A percentile compares a stretch with the other conserved stretches of the same genome.
Conservation (phyloP, 2,888 invertebrate species). For the Nomada flava region DNA sequence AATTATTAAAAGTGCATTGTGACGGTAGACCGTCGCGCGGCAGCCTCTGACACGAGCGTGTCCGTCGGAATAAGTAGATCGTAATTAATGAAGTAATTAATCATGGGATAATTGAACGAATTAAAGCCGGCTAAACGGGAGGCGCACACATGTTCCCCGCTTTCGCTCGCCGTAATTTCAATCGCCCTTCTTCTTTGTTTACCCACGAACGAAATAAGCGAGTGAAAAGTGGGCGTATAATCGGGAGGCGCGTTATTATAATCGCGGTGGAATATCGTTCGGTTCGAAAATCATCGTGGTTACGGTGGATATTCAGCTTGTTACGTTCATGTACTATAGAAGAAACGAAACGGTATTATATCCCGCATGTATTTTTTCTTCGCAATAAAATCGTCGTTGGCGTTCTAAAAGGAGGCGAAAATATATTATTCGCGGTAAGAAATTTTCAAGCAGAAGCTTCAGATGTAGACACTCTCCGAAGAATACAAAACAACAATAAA, state of each 20-base stretch:
- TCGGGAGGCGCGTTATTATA: conserved; percentile 24
- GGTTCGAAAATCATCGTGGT: not conserved
- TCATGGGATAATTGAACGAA: conserved; percentile 63
- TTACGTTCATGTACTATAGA: no score
- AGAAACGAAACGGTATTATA: no score
- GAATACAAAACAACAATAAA: not conserved
- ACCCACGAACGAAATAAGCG: conserved; percentile 19
- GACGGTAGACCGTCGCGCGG: conserved; percentile 25
- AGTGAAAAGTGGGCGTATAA: conserved; percentile 24
- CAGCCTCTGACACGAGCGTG: conserved; percentile 8
- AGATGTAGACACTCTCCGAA: not conserved
- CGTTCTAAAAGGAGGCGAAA: not conserved
- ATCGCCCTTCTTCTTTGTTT: conserved; percentile 49
- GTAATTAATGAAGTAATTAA: conserved; percentile 64
- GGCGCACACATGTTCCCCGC: not conserved
- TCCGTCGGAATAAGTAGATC: conserved; percentile 55
- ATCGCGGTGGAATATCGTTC: not conserved
- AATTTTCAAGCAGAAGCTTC: not conserved
- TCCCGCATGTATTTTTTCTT: no score
- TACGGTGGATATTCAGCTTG: not conserved
- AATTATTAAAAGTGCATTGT: conserved; percentile 63
- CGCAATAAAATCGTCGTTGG: not conserved
- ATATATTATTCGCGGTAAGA: not conserved
- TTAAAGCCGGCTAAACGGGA: conserved; percentile 53
- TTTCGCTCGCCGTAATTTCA: conserved; percentile 30